Conservation (phyloP, 1,140 invertebrate genomes). For the Habropoda laboriosa region DNA sequence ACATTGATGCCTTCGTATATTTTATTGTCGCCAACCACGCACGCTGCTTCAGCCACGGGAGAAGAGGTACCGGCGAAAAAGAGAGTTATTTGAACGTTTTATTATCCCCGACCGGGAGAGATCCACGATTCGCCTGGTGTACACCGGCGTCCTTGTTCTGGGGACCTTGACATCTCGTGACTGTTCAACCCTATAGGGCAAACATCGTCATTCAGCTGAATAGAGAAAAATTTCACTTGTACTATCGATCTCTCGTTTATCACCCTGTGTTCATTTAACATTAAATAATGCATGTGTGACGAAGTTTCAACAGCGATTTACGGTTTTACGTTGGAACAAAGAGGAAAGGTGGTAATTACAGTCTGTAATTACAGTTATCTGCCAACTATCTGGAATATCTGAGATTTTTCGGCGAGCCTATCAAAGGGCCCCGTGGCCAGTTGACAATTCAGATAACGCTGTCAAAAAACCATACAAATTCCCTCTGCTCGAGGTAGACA, state of each 20-base stretch:
- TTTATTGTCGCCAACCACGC: background rate
- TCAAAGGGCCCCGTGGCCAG: slow-evolving; percentile 39
- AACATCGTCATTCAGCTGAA: slow-evolving; percentile 57
- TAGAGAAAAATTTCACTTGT: background rate
- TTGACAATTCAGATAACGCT: slow-evolving; percentile 65
- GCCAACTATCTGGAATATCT: slow-evolving; percentile 50
- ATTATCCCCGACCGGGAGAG: slow-evolving; percentile 21
- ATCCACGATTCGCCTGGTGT: slow-evolving; percentile 26
- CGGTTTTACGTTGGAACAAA: too few relatives aligned
- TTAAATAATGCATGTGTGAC: too few relatives aligned
- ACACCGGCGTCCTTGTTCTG: slow-evolving; percentile 55
- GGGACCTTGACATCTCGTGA: slow-evolving; percentile 60
- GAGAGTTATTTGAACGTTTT: slow-evolving; percentile 56
- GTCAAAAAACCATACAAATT: slow-evolving; percentile 35
- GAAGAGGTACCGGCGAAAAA: slow-evolving; percentile 8
- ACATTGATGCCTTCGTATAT: background rate
- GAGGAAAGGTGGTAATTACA: too few relatives aligned
- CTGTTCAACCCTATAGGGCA: slow-evolving; percentile 49
- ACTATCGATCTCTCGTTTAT: too few relatives aligned
- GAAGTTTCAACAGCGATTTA: too few relatives aligned
- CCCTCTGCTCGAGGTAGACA: background rate
- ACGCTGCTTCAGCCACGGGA: background rate
- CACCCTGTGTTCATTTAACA: too few relatives aligned
- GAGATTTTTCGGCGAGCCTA: slow-evolving; percentile 41
- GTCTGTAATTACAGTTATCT: slow-evolving; percentile 62